Base-by-base conservation (phyloP, 2,113 vertebrate genomes). In the Misgurnus mizolepis region DNA sequence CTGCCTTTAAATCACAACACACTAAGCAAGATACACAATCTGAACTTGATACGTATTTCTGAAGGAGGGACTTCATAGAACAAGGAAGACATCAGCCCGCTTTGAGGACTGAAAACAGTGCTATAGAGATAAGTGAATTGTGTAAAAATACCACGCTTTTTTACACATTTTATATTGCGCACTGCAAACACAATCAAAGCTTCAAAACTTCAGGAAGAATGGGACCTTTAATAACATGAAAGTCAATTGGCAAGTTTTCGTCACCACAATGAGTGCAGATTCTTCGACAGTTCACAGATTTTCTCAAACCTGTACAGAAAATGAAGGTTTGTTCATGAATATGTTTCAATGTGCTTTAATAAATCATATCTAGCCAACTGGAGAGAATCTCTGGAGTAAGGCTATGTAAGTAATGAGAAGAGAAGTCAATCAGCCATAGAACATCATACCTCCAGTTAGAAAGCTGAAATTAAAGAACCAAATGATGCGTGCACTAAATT, bases 391-490 rank as follows among this genome's bases (percentile, higher is more conserved):
- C 86, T 85, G 87, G 88, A 89, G 90, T 91, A 90, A 88, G 88
- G 90, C 92, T 90, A 88, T 85, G 87, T 89, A 88, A 90, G 89
- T 93, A 93, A 94, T 92, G 92, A 93, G 91, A 84, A 90, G 89
- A 88, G 86, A 87, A 90, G 77, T 22, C 79, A 83, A 82, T 93
- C 88, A 93, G 88, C 91, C 91, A 88, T 89, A 86, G 77, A 90
- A 86, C 86, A 79, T 53, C 81, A 83, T 88, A 91, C 88, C 85
- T 91, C 87, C 87, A 90, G 89, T 91, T 88, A 88, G 90, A 85
- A 91, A 90, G 86, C 89, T 88, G 92, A 92, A 93, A 94, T 94
- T 93, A 94, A 91, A 92, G 92, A 89, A 91, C 87, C 86, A 92
- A 93, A 93, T 89, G 86, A 90, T 91, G 92, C 91, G 82, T 93